Percentiles rank a stretch among this genome's conserved stretches.
Evolutionary conservation across 2,888 invertebrate genomes (phyloP).

Genomic region (Cephus spinipes): DNA sequence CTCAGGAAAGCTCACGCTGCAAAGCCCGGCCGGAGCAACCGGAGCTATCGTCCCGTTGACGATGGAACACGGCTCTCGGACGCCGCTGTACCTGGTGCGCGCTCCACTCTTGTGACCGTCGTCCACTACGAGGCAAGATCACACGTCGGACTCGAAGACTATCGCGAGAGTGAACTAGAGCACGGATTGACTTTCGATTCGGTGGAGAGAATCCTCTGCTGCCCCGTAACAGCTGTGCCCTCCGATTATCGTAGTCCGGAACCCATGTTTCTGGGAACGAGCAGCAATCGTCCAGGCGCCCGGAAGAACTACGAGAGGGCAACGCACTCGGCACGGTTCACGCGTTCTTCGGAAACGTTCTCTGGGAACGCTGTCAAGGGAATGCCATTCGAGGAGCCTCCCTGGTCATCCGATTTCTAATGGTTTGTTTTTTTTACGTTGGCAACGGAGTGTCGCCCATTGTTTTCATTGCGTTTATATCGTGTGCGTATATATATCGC

Average conservation of each 20-base stretch:
- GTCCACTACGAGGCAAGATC: not conserved
- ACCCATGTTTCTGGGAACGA: conserved; percentile 1
- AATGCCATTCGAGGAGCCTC: not conserved
- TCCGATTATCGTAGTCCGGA: not conserved
- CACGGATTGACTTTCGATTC: conserved; percentile 51
- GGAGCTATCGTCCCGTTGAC: not conserved
- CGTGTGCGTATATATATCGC: too few relatives aligned
- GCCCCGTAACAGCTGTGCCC: not conserved
- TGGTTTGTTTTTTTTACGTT: not conserved
- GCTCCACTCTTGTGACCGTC: not conserved
- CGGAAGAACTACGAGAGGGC: conserved; percentile 8
- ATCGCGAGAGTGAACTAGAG: conserved; percentile 50
- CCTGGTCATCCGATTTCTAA: not conserved
- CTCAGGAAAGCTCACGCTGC: not conserved
- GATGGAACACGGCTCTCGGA: not conserved
- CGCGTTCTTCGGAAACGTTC: not conserved
- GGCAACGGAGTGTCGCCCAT: not conserved
- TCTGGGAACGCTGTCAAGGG: not conserved
- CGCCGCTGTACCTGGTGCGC: not conserved
- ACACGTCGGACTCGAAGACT: conserved; percentile 14
- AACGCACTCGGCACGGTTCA: conserved; percentile 11
- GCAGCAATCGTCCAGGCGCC: not conserved
- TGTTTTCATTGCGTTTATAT: not conserved
- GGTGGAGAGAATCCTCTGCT: conserved; percentile 14
- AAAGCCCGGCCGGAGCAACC: not conserved